Evolutionary conservation across 2,797 vertebrate species (phyloP), one percentile per base, ranked within the genome.

Genomic region (Halcyon badia): DNA sequence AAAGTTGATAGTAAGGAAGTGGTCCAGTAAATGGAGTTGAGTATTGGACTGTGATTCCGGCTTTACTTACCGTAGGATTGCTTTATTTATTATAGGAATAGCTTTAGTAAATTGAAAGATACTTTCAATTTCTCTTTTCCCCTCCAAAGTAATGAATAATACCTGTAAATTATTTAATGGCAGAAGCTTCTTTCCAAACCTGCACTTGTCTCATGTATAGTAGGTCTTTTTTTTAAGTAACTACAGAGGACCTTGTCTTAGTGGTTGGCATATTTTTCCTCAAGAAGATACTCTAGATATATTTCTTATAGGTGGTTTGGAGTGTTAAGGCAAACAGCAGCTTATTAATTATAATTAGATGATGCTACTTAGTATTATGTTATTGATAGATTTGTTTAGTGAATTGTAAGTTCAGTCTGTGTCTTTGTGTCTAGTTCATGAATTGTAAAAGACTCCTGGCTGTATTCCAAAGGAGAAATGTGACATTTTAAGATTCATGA

Each of bases 191-290:
- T 18, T 86, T 90, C 48, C 48, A 75, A 42, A 78, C 19, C 46
- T 60, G 51, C 1, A 16, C 76, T 58, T 71, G 28, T 57, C 52
- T 90, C 5, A 6, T 10, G 14, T 64, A 37, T 9, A 14, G 10
- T 19, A 11, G 28, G 10, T 61, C 14, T 70, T 69, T 10, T 10
- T n/a, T 71, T 6, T 30, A 14, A 31, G 30, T 41, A 25, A 6
- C 4, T 58, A 3, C 28, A 12, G 28, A 57, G 21, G 15, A 8
- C 21, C 14, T 14, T 0, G 0, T 89, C n/a, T 79, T 28, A 33
- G 11, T 3, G 5, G n/a, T 9, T 71, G 28, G 9, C 37, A 6
- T 66, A 3, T 81, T 81, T 72, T 94, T 81, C 33, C 42, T 78
- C 21, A 78, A 22, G 79, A 71, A 62, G 17, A 18, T 56, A 5